phyloP scores from a whole-genome alignment of 2,113 vertebrate species.

The Pseudorhombus dupliciocellatus region DNA sequence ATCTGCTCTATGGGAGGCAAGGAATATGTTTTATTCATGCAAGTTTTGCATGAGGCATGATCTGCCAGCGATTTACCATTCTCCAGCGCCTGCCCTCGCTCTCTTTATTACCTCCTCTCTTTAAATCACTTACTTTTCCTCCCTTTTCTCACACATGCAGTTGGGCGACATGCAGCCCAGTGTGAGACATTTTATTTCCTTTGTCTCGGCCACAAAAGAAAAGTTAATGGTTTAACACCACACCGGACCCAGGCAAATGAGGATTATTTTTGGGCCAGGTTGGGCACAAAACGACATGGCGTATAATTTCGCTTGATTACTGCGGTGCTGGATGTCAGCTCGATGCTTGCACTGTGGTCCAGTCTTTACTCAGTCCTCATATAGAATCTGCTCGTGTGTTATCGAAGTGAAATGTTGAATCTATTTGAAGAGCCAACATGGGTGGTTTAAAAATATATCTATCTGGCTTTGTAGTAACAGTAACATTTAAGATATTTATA shows the following conservation, averaged over 20 bases:
- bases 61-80: constrained; percentile 76
- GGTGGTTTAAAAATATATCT: background rate
- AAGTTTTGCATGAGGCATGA: constrained; percentile 80
- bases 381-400: constrained; percentile 23
- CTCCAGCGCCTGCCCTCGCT: constrained; percentile 58
- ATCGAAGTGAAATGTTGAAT: constrained; percentile 20
- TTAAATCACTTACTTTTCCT: constrained; percentile 74
- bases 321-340: constrained; percentile 1
- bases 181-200: constrained; percentile 54
- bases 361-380: constrained; percentile 15
- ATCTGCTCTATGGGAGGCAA: constrained; percentile 68
- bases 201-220: constrained; percentile 52
- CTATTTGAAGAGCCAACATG: constrained; percentile 19
- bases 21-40: constrained; percentile 83
- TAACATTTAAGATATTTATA: no score
- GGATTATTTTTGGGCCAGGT: constrained; percentile 38
- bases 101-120: constrained; percentile 69
- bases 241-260: constrained; percentile 4
- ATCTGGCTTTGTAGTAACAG: background rate
- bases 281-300: constrained; percentile 25
- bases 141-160: constrained; percentile 57
- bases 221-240: constrained; percentile 53
- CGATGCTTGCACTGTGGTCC: constrained; percentile 11
- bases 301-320: constrained; percentile 43
- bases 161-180: constrained; percentile 32